Base-by-base conservation (phyloP, 2,113 vertebrate genomes). In the Dinomys branickii region DNA sequence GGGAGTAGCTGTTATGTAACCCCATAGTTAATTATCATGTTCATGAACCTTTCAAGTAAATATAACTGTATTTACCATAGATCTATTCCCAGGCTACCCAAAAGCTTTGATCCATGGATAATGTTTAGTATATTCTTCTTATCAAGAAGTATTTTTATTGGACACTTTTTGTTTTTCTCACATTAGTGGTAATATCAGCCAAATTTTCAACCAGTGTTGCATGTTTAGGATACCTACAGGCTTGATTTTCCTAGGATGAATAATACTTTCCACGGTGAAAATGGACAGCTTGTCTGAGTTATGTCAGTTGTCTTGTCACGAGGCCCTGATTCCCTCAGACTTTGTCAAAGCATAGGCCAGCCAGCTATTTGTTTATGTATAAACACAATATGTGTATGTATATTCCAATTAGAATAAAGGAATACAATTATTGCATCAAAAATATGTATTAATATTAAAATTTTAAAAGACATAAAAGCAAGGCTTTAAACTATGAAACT, bases 31-130 rank as follows among this genome's bases (percentile, higher is more conserved):
- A 88, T 77, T 91, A 90, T 50, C 63, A 94, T 58, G 54, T 85
- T 91, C 80, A 63, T 91, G 58, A 95, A 96, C 50, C 8, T 95
- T 86, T 97, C 67, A 88, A 87, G 81, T 65, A 92, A 88, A 89
- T 93, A 52, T 65, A 88, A 88, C 67, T 83, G 33, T 61, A 71
- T 95, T 96, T 97, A 94, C 56, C 88, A 97, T 84, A 9, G 44
- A 86, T 19, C 38, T 80, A 41, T 50, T 71, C 30, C 61, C 44
- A 80, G 52, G 7, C 6, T 81, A 54, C 50, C 20, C 16, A 2
- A 88, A 84, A 20, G 56, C 80, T 94, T 92, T 75, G 41, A 95
- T 52, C 80, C 24, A 67, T 1, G 16, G 88, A 58, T 47, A 91
- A 91, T 33, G 10, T 59, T 44, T 86, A 41, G 17, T 41, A 44